phyloP scores from a whole-genome alignment of 2,113 vertebrate species.

The Ochotona princeps region DNA sequence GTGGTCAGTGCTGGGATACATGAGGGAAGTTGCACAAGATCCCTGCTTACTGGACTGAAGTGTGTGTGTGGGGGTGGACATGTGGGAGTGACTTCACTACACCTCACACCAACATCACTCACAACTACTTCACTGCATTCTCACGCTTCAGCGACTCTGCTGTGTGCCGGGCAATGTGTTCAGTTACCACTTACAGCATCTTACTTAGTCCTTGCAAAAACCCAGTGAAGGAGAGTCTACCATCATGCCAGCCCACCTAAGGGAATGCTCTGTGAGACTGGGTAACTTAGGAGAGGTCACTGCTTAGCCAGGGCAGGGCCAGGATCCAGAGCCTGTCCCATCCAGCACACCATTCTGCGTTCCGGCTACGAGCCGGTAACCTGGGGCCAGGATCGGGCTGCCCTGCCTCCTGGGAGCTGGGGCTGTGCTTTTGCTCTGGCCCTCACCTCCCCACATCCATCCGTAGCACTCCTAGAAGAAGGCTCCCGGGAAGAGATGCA shows the following conservation, averaged over 20 bases:
- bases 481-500: not conserved
- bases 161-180: not conserved
- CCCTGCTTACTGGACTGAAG: not conserved
- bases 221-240: not conserved
- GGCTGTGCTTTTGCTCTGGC: not conserved
- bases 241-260: not conserved
- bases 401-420: not conserved
- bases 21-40: not conserved
- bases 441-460: not conserved
- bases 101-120: not conserved
- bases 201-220: not conserved
- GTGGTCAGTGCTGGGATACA: not conserved
- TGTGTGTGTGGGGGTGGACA: too few relatives aligned
- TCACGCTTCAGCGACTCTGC: not conserved
- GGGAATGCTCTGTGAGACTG: not conserved
- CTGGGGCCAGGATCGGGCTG: accelerated
- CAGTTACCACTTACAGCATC: accelerated
- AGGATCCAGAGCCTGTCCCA: not conserved
- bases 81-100: not conserved
- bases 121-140: not conserved
- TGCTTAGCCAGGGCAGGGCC: not conserved
- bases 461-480: not conserved
- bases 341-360: not conserved
- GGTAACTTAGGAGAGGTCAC: not conserved
- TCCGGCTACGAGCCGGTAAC: not conserved